Evolutionary conservation across 2,113 vertebrate species (phyloP).

Genomic region (Eonycteris spelaea): DNA sequence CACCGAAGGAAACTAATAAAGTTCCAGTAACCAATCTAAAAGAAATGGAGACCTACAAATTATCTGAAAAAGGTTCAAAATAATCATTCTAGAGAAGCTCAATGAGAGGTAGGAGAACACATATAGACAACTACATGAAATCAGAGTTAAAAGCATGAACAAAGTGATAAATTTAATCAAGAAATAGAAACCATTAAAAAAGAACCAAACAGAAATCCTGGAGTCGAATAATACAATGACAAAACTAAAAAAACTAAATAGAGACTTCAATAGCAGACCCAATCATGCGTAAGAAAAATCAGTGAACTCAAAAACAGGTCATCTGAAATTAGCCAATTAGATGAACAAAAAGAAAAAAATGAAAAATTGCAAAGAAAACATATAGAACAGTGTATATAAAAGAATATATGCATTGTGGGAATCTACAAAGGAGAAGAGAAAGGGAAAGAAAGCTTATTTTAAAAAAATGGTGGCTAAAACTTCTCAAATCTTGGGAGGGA

Average conservation of each 20-base stretch:
- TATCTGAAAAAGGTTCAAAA: not conserved
- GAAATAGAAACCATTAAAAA: not conserved
- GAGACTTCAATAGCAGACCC: not conserved
- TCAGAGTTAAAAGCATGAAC: not conserved
- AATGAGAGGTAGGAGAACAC: not conserved
- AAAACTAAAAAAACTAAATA: not conserved
- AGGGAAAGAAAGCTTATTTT: not conserved
- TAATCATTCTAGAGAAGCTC: not conserved
- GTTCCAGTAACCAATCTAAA: not conserved
- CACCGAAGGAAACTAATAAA: not conserved
- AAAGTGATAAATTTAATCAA: not conserved
- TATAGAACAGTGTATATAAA: not conserved
- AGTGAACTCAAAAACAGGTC: not conserved
- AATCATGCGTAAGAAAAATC: not conserved
- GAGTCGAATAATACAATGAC: not conserved
- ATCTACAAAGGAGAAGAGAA: not conserved
- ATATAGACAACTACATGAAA: not conserved
- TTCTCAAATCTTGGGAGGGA: not conserved
- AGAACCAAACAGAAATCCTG: not conserved
- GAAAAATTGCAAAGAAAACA: not conserved
- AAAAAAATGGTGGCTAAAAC: not conserved
- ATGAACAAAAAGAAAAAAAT: not conserved
- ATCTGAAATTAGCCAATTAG: not conserved
- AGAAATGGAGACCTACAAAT: not conserved
- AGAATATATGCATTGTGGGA: not conserved